Evolutionary conservation across 2,113 vertebrate genomes (phyloP).

Genomic region (Nanorana parkeri): DNA sequence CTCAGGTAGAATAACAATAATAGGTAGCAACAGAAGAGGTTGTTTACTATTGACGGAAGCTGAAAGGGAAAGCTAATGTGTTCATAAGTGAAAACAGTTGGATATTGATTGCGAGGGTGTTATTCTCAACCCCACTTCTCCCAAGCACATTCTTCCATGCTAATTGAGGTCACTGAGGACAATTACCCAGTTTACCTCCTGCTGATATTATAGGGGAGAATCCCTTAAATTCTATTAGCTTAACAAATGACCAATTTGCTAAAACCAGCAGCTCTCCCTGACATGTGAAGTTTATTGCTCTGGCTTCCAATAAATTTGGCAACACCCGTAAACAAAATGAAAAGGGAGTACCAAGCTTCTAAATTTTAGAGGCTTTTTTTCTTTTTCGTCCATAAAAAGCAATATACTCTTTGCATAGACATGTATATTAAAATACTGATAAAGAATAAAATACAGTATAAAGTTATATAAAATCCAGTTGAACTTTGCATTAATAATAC

Average conservation of each 20-base stretch:
- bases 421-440: too few species aligned
- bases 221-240: slow-evolving; percentile 29
- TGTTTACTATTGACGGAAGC: slow-evolving; percentile 44
- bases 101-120: slow-evolving; percentile 53
- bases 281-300: slow-evolving; percentile 2
- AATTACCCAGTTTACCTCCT: slow-evolving; percentile 46
- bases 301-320: background rate
- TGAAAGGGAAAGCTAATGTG: slow-evolving; percentile 25
- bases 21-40: slow-evolving; percentile 48
- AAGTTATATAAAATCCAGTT: too few species aligned
- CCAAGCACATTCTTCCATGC: slow-evolving; percentile 33
- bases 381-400: too few species aligned
- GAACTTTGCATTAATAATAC: too few species aligned
- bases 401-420: too few species aligned
- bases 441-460: too few species aligned
- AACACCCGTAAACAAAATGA: background rate
- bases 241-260: slow-evolving; percentile 52
- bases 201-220: slow-evolving; percentile 53
- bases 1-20: background rate
- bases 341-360: background rate
- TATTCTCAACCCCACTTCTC: slow-evolving; percentile 39
- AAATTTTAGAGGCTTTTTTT: too few species aligned
- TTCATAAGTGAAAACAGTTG: slow-evolving; percentile 40
- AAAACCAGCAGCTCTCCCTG: slow-evolving; percentile 42
- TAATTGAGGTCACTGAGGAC: slow-evolving; percentile 43